phyloP scores from a whole-genome alignment of 2,113 vertebrate species.

The Craseonycteris thonglongyai region DNA sequence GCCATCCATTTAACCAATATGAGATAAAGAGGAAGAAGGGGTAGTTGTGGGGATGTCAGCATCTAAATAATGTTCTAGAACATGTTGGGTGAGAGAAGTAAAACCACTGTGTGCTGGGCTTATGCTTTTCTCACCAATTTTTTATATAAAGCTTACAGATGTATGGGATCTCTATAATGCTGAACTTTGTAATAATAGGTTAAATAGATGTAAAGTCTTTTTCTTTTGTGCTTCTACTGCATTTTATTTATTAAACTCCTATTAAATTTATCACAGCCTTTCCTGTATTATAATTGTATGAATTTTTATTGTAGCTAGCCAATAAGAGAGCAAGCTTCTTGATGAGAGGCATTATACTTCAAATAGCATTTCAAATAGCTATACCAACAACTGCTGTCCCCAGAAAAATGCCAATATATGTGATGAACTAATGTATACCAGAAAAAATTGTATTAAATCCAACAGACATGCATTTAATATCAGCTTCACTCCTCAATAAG shows the following conservation, averaged over 20 bases:
- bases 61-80: neutral
- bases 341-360: neutral
- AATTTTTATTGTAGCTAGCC: neutral
- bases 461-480: neutral
- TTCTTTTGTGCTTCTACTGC: neutral
- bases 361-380: neutral
- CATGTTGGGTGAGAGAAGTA: neutral
- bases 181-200: neutral
- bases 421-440: neutral
- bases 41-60: too few species aligned
- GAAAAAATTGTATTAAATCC: neutral
- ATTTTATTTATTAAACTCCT: neutral
- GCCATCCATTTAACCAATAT: neutral
- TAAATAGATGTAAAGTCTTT: neutral
- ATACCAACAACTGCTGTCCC: neutral
- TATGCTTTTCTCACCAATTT: neutral
- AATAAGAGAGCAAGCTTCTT: neutral
- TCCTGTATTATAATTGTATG: neutral
- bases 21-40: neutral
- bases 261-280: neutral
- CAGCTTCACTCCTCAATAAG: neutral
- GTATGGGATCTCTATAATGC: neutral
- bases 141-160: neutral
- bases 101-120: neutral
- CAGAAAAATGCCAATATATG: slow-evolving; percentile 2